Base-by-base conservation (phyloP, 2,113 vertebrate genomes). In the Corynorhinus townsendii region DNA sequence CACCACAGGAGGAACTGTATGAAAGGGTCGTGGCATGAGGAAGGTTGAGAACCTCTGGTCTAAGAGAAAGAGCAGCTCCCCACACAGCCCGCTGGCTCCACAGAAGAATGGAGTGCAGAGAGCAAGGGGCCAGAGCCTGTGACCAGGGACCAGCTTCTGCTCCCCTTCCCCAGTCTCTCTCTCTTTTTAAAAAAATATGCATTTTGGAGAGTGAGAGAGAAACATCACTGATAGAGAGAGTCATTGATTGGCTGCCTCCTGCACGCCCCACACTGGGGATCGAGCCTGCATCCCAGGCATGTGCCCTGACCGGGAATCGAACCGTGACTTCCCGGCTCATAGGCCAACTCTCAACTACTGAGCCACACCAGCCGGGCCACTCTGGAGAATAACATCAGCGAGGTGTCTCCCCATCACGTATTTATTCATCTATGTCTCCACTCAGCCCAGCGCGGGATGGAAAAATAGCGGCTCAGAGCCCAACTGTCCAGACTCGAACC, bases 31-130 rank as follows among this genome's bases (percentile, higher is more conserved):
- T 4, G 38, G 38, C 38, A 40, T 40, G 3, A 40, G 38, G 38
- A 40, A 40, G 38, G 38, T 40, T 40, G 38, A 40, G 38, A 40
- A 40, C 38, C 38, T 40, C 38, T 40, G 38, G 8, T 49, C 73
- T 11, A 11, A 71, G 68, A 43, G 40, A 40, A 82, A 35, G 35
- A 71, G 5, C 35, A 20, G 30, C 4, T 8, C 73, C 52, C 47
- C 6, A 2, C 19, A 11, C 45, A 45, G 7, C 45, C 45, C 11
- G 45, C 45, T 11, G 24, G 22, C 0, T 0, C 43, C 38, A 16
- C 0, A 11, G 12, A 6, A 17, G 30, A n/a, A 20, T 35, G 5
- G 16, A 33, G 6, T 52, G 45, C 66, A 33, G 11, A 49, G 45
- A 73, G 4, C 45, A 20, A 20, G 40, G 56, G 11, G 22, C 66